Conservation (phyloP, 2,113 vertebrate species). For the Nettapus auritus region DNA sequence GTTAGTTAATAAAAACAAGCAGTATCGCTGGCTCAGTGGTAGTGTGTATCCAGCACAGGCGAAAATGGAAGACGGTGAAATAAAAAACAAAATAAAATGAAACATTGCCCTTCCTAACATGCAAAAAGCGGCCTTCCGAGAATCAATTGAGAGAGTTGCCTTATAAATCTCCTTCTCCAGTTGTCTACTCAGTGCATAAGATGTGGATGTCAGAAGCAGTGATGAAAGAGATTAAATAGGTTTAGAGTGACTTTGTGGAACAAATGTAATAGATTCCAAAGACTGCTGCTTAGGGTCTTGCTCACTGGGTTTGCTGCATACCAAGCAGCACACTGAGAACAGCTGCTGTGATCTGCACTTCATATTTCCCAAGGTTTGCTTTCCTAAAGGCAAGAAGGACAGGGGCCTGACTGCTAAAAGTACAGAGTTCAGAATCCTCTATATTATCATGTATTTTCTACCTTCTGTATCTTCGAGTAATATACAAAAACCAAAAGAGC, state of each 20-base stretch:
- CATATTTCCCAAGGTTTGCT: not conserved
- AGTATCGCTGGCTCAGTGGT: not conserved
- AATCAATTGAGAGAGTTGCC: not conserved
- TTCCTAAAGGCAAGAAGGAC: not conserved
- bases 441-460: not conserved
- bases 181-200: not conserved
- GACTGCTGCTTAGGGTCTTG: not conserved
- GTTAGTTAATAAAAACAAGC: not conserved
- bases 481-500: not conserved
- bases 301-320: not conserved
- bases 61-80: not conserved
- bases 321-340: constrained; percentile 9
- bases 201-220: not conserved
- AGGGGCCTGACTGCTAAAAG: not conserved
- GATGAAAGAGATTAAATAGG: constrained; percentile 52
- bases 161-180: constrained; percentile 45
- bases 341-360: constrained; percentile 11
- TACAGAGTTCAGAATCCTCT: not conserved
- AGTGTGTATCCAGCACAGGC: not conserved
- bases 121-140: not conserved
- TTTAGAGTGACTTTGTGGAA: constrained; percentile 63
- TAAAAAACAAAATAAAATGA: not conserved
- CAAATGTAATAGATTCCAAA: constrained; percentile 52
- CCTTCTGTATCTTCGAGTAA: not conserved
- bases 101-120: not conserved